Evolutionary conservation across 2,797 vertebrate genomes (phyloP).

Genomic region (Protosalanx chinensis): DNA sequence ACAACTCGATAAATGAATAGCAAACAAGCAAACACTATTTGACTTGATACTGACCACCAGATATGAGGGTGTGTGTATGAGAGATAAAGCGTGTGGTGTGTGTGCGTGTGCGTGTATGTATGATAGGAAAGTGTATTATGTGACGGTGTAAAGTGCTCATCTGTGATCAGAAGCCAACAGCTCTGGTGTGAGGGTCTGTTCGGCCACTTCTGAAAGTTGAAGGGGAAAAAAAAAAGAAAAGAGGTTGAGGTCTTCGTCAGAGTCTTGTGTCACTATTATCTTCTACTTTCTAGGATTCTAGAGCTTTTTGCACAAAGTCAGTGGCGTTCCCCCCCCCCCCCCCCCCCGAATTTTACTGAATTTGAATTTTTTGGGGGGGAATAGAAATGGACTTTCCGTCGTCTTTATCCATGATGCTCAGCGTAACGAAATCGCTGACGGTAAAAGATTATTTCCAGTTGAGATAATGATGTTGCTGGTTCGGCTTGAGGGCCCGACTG

Average conservation of each 20-base stretch:
- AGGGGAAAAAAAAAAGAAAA: constrained; percentile 40
- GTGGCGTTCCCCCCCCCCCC: constrained; percentile 43
- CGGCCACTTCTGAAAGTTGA: no score
- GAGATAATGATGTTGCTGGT: constrained; percentile 34
- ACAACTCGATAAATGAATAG: constrained; percentile 54
- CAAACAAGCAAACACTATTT: constrained; percentile 61
- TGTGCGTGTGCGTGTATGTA: constrained; percentile 37
- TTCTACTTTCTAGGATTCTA: constrained; percentile 42
- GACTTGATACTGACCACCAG: constrained; percentile 59
- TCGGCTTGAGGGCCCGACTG: constrained; percentile 42
- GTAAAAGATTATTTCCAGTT: constrained; percentile 28
- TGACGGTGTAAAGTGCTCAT: no score
- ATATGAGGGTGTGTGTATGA: constrained; percentile 36
- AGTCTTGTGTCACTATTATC: constrained; percentile 43
- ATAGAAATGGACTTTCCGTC: constrained; percentile 27
- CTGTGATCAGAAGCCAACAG: no score
- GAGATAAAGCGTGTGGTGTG: not conserved
- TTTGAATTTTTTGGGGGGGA: constrained; percentile 24
- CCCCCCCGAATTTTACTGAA: no score
- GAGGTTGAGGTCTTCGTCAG: constrained; percentile 41
- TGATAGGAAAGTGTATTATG: constrained; percentile 49
- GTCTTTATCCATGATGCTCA: constrained; percentile 25
- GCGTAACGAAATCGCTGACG: constrained; percentile 16
- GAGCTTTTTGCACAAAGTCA: constrained; percentile 63
- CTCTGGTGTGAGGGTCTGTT: no score